Evolutionary conservation across 2,797 vertebrate genomes (phyloP).

Genomic region (Lepilemur ruficaudatus): DNA sequence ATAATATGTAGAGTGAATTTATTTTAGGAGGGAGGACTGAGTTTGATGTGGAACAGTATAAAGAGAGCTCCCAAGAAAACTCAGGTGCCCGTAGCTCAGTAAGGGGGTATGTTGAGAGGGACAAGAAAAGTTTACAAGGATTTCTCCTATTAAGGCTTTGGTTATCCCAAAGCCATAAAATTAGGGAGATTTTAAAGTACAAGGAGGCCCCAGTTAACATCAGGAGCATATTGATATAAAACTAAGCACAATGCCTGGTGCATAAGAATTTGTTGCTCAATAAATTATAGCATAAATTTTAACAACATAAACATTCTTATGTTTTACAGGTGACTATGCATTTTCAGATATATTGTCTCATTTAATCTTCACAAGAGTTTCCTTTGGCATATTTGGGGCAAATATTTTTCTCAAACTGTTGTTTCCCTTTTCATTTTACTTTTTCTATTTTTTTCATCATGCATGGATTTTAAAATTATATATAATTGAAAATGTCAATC

Average conservation of each 20-base stretch:
- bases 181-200: background rate
- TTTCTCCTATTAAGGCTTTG: background rate
- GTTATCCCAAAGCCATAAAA: background rate
- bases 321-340: background rate
- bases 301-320: background rate
- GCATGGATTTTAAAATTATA: background rate
- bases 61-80: background rate
- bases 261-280: background rate
- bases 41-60: background rate
- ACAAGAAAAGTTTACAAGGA: background rate
- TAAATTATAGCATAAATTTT: background rate
- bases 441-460: background rate
- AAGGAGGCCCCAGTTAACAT: background rate
- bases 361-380: constrained; percentile 2
- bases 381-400: background rate
- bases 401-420: constrained; percentile 14
- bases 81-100: background rate
- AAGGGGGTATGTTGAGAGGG: background rate
- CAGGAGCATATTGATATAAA: background rate
- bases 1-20: background rate
- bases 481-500: background rate
- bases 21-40: background rate
- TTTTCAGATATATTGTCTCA: background rate
- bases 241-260: background rate
- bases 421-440: background rate